Evolutionary conservation across 2,888 invertebrate genomes (phyloP).

Genomic region (Eudemis profundana): DNA sequence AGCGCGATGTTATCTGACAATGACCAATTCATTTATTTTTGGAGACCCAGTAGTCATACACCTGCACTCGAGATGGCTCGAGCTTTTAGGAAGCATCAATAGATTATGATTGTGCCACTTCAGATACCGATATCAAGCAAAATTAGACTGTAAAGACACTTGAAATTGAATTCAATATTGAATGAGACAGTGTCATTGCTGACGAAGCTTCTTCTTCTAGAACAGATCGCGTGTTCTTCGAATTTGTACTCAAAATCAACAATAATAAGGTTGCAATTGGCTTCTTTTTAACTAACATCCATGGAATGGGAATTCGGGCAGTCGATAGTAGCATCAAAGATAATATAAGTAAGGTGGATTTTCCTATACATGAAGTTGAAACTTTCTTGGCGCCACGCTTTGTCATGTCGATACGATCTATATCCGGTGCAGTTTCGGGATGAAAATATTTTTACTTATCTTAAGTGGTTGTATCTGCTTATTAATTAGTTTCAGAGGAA

Average conservation of each 20-base stretch:
- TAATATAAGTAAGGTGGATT: conserved; percentile 48
- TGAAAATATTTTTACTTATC: conserved; percentile 85
- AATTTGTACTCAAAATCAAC: conserved; percentile 55
- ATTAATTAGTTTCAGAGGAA: conserved; percentile 82
- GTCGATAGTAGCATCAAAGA: conserved; percentile 47
- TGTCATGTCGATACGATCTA: conserved; percentile 83
- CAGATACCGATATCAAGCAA: conserved; percentile 52
- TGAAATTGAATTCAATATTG: conserved; percentile 46
- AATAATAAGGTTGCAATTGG: conserved; percentile 52
- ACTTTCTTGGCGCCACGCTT: conserved; percentile 81
- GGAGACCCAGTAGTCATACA: conserved; percentile 81
- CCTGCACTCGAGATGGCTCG: conserved; percentile 79
- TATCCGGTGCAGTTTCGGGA: conserved; percentile 84
- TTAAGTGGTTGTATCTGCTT: conserved; percentile 85
- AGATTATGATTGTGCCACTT: conserved; percentile 75
- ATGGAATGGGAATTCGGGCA: conserved; percentile 47
- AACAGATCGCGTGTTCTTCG: conserved; percentile 52
- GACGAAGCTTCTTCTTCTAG: conserved; percentile 68
- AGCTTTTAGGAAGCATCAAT: conserved; percentile 79
- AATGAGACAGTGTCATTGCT: conserved; percentile 55
- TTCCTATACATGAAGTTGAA: conserved; percentile 45
- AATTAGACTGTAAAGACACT: conserved; percentile 50
- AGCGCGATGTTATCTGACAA: conserved; percentile 73
- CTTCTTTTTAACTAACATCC: conserved; percentile 45
- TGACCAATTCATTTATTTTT: conserved; percentile 82